Evolutionary conservation across 2,113 vertebrate species (phyloP).

Genomic region (Aplodontia rufa): DNA sequence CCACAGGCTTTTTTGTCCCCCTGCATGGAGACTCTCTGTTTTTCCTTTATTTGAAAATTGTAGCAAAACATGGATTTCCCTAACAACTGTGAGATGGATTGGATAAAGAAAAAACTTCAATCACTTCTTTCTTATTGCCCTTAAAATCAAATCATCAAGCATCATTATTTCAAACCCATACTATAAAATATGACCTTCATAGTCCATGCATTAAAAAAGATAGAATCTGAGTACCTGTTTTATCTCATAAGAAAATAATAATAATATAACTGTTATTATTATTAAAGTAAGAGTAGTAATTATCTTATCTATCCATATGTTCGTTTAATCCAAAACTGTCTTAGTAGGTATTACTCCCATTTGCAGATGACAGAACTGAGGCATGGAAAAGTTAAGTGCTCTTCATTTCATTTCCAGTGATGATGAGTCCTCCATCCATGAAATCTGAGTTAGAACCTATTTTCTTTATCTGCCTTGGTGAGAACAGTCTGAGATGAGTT

Average conservation of each 20-base stretch:
- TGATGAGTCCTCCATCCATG: neutral
- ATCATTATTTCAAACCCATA: neutral
- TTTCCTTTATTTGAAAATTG: neutral
- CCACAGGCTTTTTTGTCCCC: neutral
- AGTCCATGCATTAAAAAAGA: neutral
- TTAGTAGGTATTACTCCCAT: neutral
- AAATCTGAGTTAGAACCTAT: neutral
- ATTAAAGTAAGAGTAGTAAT: neutral
- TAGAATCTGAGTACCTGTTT: neutral
- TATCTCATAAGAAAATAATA: neutral
- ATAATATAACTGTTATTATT: too few relatives aligned
- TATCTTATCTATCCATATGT: neutral
- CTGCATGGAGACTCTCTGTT: neutral
- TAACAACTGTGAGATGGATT: neutral
- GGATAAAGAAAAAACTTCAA: neutral
- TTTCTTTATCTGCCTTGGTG: neutral
- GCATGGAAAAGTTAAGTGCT: neutral
- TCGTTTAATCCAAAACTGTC: neutral
- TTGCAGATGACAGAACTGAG: neutral
- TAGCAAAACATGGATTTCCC: neutral
- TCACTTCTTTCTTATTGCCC: neutral
- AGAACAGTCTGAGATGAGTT: neutral
- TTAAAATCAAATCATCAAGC: conserved; percentile 12
- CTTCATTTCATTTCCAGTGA: neutral
- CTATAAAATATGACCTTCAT: neutral